A percentile compares a stretch with the other conserved stretches of the same genome.
phyloP scores from a whole-genome alignment of 2,113 vertebrate species.

The rat (Rattus norvegicus) region GRCr8 NC_086024.1:27323001-27323500 shows the following conservation, averaged over 20 bases:
- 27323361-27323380: not conserved
- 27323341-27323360: not conserved
- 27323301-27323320: conserved; percentile 89
- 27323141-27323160: not conserved
- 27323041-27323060: not conserved
- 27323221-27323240: conserved; percentile 92
- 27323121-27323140: not conserved
- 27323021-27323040: not conserved
- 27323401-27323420: not conserved
- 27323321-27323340: accelerated
- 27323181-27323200: conserved; percentile 43
- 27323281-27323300: conserved; percentile 94
- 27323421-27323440: not conserved
- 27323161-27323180: not conserved
- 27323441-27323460: not conserved
- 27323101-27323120: not conserved
- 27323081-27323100: not conserved
- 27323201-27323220: conserved; percentile 92
- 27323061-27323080: not conserved
- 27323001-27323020: not conserved
- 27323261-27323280: conserved; percentile 91
- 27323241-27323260: conserved; percentile 90
- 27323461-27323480: not conserved
- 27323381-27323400: not conserved
- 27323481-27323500: not conserved